Conservation (phyloP, 1,140 invertebrate species). For the Helicoverpa zea region DNA sequence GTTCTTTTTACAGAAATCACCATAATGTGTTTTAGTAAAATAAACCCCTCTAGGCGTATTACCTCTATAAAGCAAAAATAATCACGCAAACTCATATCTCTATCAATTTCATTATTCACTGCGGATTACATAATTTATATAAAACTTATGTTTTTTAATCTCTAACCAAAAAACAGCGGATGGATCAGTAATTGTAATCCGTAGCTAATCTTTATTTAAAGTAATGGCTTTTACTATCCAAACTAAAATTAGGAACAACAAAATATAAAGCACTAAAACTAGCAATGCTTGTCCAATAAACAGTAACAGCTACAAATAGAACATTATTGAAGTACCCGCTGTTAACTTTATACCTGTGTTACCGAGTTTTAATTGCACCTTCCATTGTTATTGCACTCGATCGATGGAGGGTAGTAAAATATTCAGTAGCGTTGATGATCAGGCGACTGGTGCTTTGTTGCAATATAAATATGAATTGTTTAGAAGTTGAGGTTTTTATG, state of each 20-base stretch:
- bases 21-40: not conserved
- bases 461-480: not conserved
- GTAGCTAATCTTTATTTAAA: too few relatives aligned
- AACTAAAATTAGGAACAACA: not conserved
- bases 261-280: not conserved
- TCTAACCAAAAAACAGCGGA: too few relatives aligned
- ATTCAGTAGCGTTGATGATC: not conserved
- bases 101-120: too few relatives aligned
- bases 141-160: too few relatives aligned
- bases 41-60: too few relatives aligned
- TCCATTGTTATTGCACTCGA: not conserved
- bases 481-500: too few relatives aligned
- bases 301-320: not conserved
- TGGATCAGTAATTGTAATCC: too few relatives aligned
- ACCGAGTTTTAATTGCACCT: slow-evolving; percentile 26
- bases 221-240: not conserved
- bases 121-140: too few relatives aligned
- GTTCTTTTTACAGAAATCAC: too few relatives aligned
- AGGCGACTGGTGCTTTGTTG: not conserved
- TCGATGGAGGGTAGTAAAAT: slow-evolving; percentile 16
- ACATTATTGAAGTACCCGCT: not conserved
- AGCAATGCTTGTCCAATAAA: not conserved
- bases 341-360: not conserved
- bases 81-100: too few relatives aligned
- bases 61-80: too few relatives aligned